Evolutionary conservation across 2,797 vertebrate genomes (phyloP), one percentile per base, ranked within the genome.

Genomic region (Dermochelys coriacea): DNA sequence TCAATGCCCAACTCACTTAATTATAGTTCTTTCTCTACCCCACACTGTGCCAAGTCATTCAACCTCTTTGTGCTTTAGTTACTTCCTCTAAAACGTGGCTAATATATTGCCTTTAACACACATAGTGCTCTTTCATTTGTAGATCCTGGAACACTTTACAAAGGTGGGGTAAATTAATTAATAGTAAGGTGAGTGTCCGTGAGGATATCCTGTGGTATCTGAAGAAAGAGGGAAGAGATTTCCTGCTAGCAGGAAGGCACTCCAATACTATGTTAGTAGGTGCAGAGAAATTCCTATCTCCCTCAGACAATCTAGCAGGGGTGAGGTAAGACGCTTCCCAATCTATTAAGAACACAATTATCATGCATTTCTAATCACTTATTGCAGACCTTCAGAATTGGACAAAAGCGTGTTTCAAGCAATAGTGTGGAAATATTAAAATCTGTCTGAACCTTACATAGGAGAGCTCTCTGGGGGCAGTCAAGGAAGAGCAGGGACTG

Each of bases 31-130:
- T 5, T 27, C 25, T 41, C 9, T 11, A 71, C 80, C 84, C 61
- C 49, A 19, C 59, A 82, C 21, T 31, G 47, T 0, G 0, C 9
- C n/a, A 37, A 68, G 77, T 0, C 0, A 83, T 77, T 77, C 74
- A 77, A 15, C 25, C 74, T 77, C 45, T 31, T 4, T 0, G 27
- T 19, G 52, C 59, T 80, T 90, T 29, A 77, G 51, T 91, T 84
- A 91, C 4, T 84, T 45, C 51, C 61, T 81, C 51, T 88, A n/a
- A 86, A 54, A 1, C 0, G 21, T 77, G 77, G 89, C 61, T 78
- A 93, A 90, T 47, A 87, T 85, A 93, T 94, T 75, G 41, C 71
- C 25, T 75, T 47, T 74, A 74, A 45, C 14, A 8, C 21, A 71
- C n/a, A 23, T 5, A 71, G 5, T 6, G 12, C 31, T 59, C 41